phyloP scores from a whole-genome alignment of 2,888 invertebrate species.

The Capitulum mitella region DNA sequence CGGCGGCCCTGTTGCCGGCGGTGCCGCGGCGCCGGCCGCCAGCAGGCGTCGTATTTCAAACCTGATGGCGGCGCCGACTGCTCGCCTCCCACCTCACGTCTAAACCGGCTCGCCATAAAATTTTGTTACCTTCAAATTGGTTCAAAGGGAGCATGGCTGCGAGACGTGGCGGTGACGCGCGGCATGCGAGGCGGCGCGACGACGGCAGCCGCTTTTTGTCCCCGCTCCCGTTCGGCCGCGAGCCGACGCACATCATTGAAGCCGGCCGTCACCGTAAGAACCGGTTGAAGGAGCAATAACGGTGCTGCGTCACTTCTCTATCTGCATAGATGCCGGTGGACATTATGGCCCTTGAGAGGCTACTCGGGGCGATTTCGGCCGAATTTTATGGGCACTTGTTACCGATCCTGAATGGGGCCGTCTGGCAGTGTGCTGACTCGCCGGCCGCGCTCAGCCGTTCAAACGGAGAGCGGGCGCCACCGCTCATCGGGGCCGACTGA shows the following conservation, averaged over 20 bases:
- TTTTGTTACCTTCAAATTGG: slow-evolving; percentile 25
- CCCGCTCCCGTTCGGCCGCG: not conserved
- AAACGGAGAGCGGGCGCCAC: not conserved
- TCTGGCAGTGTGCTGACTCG: not conserved
- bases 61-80: not conserved
- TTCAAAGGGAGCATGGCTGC: slow-evolving; percentile 14
- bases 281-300: slow-evolving; percentile 11
- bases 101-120: slow-evolving; percentile 14
- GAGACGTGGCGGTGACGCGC: not conserved
- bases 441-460: not conserved
- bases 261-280: not conserved
- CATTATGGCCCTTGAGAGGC: not conserved
- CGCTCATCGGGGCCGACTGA: not conserved
- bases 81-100: not conserved
- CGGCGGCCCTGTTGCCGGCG: not conserved
- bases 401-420: slow-evolving; percentile 7
- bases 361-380: not conserved
- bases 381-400: slow-evolving; percentile 11
- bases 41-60: slow-evolving; percentile 2
- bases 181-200: not conserved
- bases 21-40: not conserved
- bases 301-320: not conserved
- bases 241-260: not conserved
- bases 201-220: not conserved
- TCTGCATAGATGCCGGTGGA: slow-evolving; percentile 20